Conservation (phyloP, 2,113 vertebrate species). For the Labeo catla region DNA sequence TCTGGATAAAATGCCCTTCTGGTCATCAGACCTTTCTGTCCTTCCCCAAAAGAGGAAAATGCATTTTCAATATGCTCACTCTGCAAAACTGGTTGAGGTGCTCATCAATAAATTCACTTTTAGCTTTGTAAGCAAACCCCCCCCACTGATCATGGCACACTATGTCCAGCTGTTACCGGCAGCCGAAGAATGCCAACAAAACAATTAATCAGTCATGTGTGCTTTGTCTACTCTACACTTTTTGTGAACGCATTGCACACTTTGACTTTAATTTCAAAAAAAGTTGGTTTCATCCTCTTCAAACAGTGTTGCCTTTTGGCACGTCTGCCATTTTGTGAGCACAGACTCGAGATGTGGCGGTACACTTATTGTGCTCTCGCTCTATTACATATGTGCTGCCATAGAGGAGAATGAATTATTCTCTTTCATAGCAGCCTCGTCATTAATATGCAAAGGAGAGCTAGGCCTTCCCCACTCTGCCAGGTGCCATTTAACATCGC, state of each 20-base stretch:
- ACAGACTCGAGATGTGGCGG: background rate
- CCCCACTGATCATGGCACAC: constrained; percentile 45
- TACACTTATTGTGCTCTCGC: constrained; percentile 35
- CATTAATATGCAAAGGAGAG: constrained; percentile 67
- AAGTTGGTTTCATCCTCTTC: constrained; percentile 1
- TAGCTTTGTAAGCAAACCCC: constrained; percentile 51
- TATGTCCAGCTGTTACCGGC: constrained; percentile 51
- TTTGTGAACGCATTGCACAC: constrained; percentile 55
- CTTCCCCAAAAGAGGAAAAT: constrained; percentile 32
- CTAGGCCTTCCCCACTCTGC: constrained; percentile 51
- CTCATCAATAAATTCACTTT: constrained; percentile 54
- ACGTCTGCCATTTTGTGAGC: constrained; percentile 34
- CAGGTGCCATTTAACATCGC: constrained; percentile 67
- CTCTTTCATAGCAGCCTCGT: constrained; percentile 56
- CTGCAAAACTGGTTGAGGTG: constrained; percentile 31
- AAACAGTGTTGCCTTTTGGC: background rate
- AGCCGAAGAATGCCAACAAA: constrained; percentile 38
- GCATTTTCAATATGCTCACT: constrained; percentile 45
- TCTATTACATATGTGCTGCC: constrained; percentile 29
- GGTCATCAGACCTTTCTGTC: constrained; percentile 34
- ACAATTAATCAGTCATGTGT: constrained; percentile 45
- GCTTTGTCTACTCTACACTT: constrained; percentile 55
- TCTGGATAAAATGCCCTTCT: constrained; percentile 22
- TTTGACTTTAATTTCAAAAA: background rate
- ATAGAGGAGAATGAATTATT: constrained; percentile 56